Base-by-base conservation (phyloP, 2,888 invertebrate species). In the Melanostoma scalare region DNA sequence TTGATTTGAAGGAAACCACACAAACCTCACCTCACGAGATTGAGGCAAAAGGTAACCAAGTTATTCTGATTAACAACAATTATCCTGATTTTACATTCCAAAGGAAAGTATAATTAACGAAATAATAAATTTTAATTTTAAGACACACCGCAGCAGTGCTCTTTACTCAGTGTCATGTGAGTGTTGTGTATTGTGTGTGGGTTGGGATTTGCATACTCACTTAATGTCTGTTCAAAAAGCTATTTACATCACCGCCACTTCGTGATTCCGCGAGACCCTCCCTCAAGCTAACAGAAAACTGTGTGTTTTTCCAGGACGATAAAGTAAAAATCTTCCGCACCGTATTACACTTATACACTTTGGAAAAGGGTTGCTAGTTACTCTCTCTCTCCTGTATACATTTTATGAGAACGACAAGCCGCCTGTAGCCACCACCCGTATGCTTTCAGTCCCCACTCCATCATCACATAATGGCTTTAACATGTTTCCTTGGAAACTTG, bases 91-190 rank as follows among this genome's bases (percentile, higher is more conserved):
- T 79, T 61, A 40, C 73, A 73, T 68, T 73, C 78, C 20, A 20
- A 69, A 68, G 68, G 67, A 68, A 81, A 72, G 60, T 71, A 76
- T 81, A 81, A 77, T 82, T 82, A 82, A 68, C 67, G 67, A 35
- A 68, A 69, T 60, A 75, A 84, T 84, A 79, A 84, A 84, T 84
- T 84, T 84, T 84, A 79, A 84, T 84, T 48, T 61, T 67, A 67
- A 55, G 65, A 71, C 65, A 74, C 65, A 78, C 71, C 74, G 67
- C 78, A 78, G 58, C 65, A 84, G 48, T 40, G 68, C 78, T 65
- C 20, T 71, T 67, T 53, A 61, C 46, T 53, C 52, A 20, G 20
- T 20, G 20, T 20, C 20, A 42, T 46, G 56, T 40, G 67, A 71
- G 53, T 60, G 73, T 63, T 61, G 36, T 81, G 71, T 61, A 50